Conservation (phyloP, 1,140 invertebrate species). For the Mactra quadrangularis region DNA sequence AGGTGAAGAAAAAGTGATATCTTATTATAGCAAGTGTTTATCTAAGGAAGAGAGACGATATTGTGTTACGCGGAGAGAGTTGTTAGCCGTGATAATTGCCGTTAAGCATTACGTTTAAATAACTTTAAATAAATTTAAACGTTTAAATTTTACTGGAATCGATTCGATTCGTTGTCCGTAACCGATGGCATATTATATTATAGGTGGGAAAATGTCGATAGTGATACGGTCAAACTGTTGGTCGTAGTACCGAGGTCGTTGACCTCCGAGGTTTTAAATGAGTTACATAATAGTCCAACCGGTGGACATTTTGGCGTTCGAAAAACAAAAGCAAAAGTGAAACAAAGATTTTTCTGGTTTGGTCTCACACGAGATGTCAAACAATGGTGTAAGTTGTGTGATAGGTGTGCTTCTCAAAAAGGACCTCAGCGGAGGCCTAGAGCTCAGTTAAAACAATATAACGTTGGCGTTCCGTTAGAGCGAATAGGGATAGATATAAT, state of each 20-base stretch:
- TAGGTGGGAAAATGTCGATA: not conserved
- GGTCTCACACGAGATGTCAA: slow-evolving; percentile 17
- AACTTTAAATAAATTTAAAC: not conserved
- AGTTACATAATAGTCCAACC: slow-evolving; percentile 7
- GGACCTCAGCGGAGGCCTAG: slow-evolving; percentile 3
- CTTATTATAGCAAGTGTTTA: not conserved
- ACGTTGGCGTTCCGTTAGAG: slow-evolving; percentile 56
- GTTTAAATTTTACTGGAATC: too few species aligned
- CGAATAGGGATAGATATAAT: slow-evolving; percentile 62
- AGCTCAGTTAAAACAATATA: slow-evolving; percentile 32
- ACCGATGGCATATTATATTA: slow-evolving; percentile 19
- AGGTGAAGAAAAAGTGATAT: slow-evolving; percentile 13
- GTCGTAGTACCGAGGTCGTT: not conserved
- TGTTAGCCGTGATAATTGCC: slow-evolving; percentile 43
- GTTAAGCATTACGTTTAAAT: slow-evolving; percentile 39
- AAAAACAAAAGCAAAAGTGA: not conserved
- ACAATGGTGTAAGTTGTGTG: slow-evolving; percentile 37
- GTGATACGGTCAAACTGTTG: not conserved
- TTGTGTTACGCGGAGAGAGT: slow-evolving; percentile 42
- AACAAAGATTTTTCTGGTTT: slow-evolving; percentile 10
- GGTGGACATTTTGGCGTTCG: slow-evolving; percentile 34
- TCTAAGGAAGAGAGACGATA: slow-evolving; percentile 43
- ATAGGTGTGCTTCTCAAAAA: slow-evolving; percentile 45
- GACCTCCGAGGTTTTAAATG: not conserved
- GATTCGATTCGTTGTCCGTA: too few species aligned